These are phyloP conservation scores for Prionailurus viverrinus DNA, from an alignment of 2,113 vertebrate species.

Conservation along the genomic window DNA sequence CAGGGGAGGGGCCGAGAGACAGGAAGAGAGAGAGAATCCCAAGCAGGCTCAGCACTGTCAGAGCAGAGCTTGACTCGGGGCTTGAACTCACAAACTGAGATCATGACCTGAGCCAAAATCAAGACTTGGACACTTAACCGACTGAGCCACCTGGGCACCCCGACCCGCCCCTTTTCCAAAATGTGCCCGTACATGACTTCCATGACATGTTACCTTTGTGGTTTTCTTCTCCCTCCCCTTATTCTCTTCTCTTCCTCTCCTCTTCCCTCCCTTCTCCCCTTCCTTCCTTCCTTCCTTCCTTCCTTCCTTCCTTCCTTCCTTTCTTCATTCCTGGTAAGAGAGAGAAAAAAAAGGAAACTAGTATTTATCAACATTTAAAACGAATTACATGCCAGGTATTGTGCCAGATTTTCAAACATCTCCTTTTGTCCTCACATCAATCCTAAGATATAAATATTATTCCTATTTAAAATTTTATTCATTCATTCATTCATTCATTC, in stretches of 20 bases:
- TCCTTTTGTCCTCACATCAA: conserved; percentile 12
- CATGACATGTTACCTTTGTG: not conserved
- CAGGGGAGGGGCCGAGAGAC: too few species aligned
- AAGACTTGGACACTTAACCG: too few species aligned
- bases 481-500: not conserved
- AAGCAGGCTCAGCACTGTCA: too few species aligned
- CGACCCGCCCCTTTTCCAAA: not conserved
- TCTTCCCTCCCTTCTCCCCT: conserved; percentile 22
- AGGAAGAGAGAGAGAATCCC: too few species aligned
- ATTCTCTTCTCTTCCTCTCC: not conserved
- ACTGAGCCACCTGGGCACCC: too few species aligned
- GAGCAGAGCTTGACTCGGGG: too few species aligned
- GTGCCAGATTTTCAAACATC: conserved; percentile 4
- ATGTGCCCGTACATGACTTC: not conserved
- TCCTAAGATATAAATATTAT: not conserved
- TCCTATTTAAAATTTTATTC: conserved; percentile 4
- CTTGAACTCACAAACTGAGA: too few species aligned
- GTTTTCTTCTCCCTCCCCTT: not conserved
- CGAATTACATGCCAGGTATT: not conserved
- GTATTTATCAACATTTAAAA: conserved; percentile 36
- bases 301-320: not conserved
- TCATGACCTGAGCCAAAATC: too few species aligned
- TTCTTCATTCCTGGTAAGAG: not conserved
- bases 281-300: not conserved
- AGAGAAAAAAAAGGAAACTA: not conserved